Evolutionary conservation across 1,140 invertebrate species (phyloP).

Genomic region (Coenobita brevimanus): DNA sequence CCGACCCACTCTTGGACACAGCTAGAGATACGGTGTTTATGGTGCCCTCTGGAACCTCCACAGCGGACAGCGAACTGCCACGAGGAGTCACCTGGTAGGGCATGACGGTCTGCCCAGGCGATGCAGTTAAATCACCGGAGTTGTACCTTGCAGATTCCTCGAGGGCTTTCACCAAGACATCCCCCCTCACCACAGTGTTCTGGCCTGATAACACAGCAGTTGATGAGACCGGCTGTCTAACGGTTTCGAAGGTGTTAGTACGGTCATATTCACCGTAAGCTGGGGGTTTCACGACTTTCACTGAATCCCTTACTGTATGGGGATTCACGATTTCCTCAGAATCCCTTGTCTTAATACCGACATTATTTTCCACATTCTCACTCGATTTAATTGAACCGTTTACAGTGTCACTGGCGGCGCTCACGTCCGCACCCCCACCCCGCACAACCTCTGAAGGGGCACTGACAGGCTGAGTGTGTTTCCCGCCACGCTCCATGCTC

Average conservation of each 20-base stretch:
- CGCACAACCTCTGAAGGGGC: constrained; percentile 12
- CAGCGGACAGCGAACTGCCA: constrained; percentile 35
- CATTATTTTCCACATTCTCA: background rate
- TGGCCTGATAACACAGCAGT: background rate
- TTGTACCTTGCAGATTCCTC: constrained; percentile 45
- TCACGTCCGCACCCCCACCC: constrained; percentile 26
- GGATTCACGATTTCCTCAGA: background rate
- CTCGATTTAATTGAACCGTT: background rate
- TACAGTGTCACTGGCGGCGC: background rate
- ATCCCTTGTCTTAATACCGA: background rate
- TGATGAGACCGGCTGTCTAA: background rate
- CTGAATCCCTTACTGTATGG: background rate
- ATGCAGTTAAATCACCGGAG: constrained; percentile 25
- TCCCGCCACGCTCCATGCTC: constrained; percentile 49
- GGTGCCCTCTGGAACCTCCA: constrained; percentile 49
- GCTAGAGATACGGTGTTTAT: constrained; percentile 49
- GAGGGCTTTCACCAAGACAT: constrained; percentile 47
- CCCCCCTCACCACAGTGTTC: constrained; percentile 11
- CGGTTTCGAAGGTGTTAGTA: background rate
- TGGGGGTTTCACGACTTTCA: background rate
- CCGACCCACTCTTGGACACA: constrained; percentile 14
- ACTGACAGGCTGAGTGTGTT: constrained; percentile 29
- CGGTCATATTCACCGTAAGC: background rate
- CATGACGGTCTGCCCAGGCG: constrained; percentile 15
- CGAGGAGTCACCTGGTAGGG: constrained; percentile 40